phyloP scores from a whole-genome alignment of 2,113 vertebrate species.

The Paradisaea rubra region DNA sequence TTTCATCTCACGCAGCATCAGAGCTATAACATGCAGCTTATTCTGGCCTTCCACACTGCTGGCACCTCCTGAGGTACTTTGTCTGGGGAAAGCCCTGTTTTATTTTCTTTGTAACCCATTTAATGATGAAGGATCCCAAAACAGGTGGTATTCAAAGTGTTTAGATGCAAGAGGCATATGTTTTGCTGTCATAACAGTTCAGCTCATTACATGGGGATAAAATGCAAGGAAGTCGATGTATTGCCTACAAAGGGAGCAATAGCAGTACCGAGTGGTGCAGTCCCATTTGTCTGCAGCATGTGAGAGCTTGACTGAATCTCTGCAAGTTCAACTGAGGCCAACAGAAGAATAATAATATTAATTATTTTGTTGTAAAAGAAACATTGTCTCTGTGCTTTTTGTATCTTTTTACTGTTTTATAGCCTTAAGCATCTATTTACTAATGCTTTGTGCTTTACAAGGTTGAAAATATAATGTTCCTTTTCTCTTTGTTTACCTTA shows the following conservation, averaged over 20 bases:
- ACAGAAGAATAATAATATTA: neutral
- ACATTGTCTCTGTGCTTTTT: neutral
- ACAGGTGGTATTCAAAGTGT: constrained; percentile 51
- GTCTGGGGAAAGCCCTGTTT: constrained; percentile 33
- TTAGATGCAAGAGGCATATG: constrained; percentile 6
- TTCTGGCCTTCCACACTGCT: neutral
- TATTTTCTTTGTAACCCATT: constrained; percentile 31
- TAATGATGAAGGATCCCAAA: constrained; percentile 47
- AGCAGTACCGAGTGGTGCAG: neutral
- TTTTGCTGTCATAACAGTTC: constrained; percentile 47
- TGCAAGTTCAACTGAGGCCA: neutral
- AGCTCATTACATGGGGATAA: constrained; percentile 30
- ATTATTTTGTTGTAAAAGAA: neutral
- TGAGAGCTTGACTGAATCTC: neutral
- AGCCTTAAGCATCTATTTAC: constrained; percentile 12
- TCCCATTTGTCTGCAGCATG: neutral
- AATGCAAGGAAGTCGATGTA: constrained; percentile 24
- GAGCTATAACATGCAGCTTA: neutral
- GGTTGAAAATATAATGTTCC: neutral
- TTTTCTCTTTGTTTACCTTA: constrained; percentile 26
- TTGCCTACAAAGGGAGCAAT: constrained; percentile 2
- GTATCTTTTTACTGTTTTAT: neutral
- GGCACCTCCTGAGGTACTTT: neutral
- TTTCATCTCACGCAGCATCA: accelerated
- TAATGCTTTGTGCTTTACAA: neutral